phyloP scores from a whole-genome alignment of 1,140 invertebrate species.

The Drosophila serrata region DNA sequence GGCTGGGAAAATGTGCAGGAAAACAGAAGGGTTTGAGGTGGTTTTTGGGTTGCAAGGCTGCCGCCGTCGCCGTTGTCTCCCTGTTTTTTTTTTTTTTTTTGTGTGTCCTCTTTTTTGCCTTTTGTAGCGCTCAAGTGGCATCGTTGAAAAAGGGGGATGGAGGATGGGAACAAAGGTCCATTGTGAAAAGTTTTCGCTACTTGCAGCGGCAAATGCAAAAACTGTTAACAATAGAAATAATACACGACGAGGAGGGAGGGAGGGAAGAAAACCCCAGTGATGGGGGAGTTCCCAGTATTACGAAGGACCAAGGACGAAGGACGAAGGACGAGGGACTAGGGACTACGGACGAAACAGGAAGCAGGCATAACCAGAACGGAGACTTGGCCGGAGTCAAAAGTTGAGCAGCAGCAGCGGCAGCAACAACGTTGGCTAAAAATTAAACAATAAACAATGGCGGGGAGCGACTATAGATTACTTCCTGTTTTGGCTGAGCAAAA shows the following conservation, averaged over 20 bases:
- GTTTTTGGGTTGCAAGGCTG: conserved; percentile 14
- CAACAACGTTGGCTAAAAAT: conserved; percentile 77
- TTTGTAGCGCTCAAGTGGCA: conserved; percentile 77
- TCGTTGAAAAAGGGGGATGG: conserved; percentile 38
- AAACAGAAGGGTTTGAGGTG: neutral
- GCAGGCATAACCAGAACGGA: conserved; percentile 45
- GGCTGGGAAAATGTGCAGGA: conserved; percentile 6
- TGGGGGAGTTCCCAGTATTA: neutral
- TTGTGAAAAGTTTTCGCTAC: conserved; percentile 80
- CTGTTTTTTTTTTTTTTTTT: conserved; percentile 28
- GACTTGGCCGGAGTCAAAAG: conserved; percentile 49
- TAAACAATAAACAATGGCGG: conserved; percentile 82
- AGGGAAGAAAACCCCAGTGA: conserved; percentile 10
- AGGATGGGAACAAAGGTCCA: conserved; percentile 64
- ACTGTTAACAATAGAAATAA: conserved; percentile 83
- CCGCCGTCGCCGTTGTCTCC: conserved; percentile 38
- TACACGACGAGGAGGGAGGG: conserved; percentile 16
- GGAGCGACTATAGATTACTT: conserved; percentile 81
- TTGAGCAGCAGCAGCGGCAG: conserved; percentile 51
- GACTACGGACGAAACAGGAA: conserved; percentile 30
- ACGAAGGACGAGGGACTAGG: neutral
- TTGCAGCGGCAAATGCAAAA: conserved; percentile 79
- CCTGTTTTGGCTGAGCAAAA: conserved; percentile 70
- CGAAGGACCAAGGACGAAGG: neutral
- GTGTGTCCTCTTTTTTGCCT: conserved; percentile 38